Evolutionary conservation across 1,140 invertebrate genomes (phyloP).

Genomic region (Sycophila sp.): DNA sequence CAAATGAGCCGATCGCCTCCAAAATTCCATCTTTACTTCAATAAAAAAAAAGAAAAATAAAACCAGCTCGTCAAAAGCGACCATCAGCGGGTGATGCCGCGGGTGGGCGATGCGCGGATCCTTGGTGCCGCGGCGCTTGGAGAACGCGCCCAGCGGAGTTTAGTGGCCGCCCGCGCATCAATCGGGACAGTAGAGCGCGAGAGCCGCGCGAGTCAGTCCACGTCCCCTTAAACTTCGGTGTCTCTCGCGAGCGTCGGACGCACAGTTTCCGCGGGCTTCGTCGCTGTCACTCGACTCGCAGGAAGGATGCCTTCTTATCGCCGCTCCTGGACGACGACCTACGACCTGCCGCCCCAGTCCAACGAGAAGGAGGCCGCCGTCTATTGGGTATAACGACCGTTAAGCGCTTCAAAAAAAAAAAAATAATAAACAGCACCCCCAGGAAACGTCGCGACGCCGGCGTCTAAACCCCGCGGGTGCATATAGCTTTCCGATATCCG

Average conservation of each 20-base stretch:
- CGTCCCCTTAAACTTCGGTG: too few species aligned
- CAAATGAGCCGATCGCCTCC: too few species aligned
- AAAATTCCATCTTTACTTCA: too few species aligned
- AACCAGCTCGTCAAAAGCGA: too few species aligned
- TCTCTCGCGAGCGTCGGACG: neutral
- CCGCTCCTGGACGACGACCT: slow-evolving; percentile 2
- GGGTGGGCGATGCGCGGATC: too few species aligned
- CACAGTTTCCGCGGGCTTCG: neutral
- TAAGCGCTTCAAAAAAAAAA: too few species aligned
- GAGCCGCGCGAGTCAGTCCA: too few species aligned
- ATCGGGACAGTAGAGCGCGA: slow-evolving; percentile 53
- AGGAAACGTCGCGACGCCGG: neutral
- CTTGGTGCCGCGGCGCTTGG: slow-evolving; percentile 47
- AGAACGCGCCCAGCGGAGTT: slow-evolving; percentile 52
- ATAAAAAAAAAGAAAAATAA: too few species aligned
- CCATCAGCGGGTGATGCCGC: too few species aligned
- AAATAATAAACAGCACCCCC: neutral
- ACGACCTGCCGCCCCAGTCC: slow-evolving; percentile 30
- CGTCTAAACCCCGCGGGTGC: neutral
- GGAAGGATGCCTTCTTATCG: slow-evolving; percentile 25
- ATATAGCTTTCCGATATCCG: too few species aligned
- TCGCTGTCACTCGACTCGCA: neutral
- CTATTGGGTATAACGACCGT: slow-evolving; percentile 62
- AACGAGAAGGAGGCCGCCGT: slow-evolving; percentile 61
- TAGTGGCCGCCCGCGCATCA: slow-evolving; percentile 64